These are phyloP conservation scores for Ptychadena robeensis DNA, from an alignment of 2,797 vertebrate species.

Conservation along the genomic window DNA sequence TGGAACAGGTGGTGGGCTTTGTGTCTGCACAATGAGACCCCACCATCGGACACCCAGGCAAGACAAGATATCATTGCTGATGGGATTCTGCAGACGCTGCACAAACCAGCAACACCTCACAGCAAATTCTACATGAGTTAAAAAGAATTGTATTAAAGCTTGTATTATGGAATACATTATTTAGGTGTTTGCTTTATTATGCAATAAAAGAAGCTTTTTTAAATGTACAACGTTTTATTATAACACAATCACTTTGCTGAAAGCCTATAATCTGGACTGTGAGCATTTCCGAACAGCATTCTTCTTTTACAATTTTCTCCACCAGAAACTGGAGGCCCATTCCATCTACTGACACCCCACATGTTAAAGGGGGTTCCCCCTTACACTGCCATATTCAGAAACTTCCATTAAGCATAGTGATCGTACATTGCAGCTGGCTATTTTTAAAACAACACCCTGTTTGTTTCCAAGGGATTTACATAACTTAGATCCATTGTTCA, in stretches of 20 bases:
- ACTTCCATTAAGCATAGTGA: no score
- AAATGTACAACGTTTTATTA: no score
- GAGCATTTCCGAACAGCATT: background rate
- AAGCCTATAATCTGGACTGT: background rate
- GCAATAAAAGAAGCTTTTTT: background rate
- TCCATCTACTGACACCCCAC: background rate
- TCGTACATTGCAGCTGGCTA: no score
- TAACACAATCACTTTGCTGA: no score
- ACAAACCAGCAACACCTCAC: background rate
- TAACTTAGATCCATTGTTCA: no score
- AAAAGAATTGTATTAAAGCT: background rate
- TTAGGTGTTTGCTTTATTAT: background rate
- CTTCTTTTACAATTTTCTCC: background rate
- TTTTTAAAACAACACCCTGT: no score
- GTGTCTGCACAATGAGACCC: slow-evolving; percentile 51
- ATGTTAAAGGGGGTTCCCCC: no score
- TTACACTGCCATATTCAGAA: no score
- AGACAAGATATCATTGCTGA: slow-evolving; percentile 31
- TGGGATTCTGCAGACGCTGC: background rate
- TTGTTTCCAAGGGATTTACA: no score
- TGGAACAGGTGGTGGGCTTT: slow-evolving; percentile 41
- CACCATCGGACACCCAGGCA: slow-evolving; percentile 6
- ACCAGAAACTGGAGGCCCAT: background rate
- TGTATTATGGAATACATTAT: background rate
- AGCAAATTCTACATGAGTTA: slow-evolving; percentile 4